Evolutionary conservation across 1,140 invertebrate species (phyloP), one percentile per base, ranked within the genome.

Genomic region (Tetramorium simillimum): DNA sequence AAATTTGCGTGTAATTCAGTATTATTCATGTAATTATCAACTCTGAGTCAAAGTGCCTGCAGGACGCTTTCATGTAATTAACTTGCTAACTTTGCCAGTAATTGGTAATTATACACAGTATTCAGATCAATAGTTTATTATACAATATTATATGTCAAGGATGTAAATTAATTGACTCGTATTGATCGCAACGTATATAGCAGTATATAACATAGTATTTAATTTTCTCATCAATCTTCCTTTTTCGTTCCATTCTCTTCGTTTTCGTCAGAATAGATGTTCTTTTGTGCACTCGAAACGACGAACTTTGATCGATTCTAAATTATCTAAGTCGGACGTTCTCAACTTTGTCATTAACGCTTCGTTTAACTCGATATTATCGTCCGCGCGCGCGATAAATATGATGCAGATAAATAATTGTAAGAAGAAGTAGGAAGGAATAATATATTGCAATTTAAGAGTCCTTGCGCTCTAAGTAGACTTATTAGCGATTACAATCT

Each of bases 101-200:
- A 84, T 84, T 58, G 10, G 12, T 24, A 73, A 21, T 14, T 24
- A 58, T 5, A 24, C 18, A 14, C 18, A 49, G 46, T 49, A 60
- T 46, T 84, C 56, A 33, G 53, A 49, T 60, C 69, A 60, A 75
- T 60, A 49, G 43, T 62, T 33, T 43, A 84, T 84, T 84, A 62
- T 46, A 18, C 7, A 21, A 16, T n/a, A n/a, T 73, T 81, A 70
- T 33, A 73, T 84, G 53, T 62, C 69, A 62, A 84, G 43, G 43
- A 60, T 16, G 28, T 58, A 33, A 84, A 75, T 73, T 84, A 75
- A 75, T 73, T 40, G n/a, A 14, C 2, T 37, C 9, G 1, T 56
- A 73, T 82, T n/a, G 4, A 0, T 82, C 14, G 2, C 12, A 28
- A 73, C 10, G 5, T 33, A 33, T 4, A 33, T 33, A 33, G 33